Evolutionary conservation across 2,888 invertebrate genomes (phyloP), one percentile per base, ranked within the genome.

Genomic region (Tachina lurida): DNA sequence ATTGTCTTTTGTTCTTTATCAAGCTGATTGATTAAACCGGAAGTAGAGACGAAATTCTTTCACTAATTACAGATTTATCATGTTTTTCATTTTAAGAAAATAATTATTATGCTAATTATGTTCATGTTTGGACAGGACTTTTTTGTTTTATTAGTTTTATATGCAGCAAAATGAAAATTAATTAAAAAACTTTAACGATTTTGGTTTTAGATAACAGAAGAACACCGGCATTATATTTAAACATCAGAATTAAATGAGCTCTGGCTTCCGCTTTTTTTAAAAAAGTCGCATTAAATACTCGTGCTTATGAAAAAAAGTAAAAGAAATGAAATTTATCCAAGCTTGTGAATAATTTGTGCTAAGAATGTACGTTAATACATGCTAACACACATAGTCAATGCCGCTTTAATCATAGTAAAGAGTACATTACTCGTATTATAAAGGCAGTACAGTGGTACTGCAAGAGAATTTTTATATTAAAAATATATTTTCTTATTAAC

Each of bases 141-240:
- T 17, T 79, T 63, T 17, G 12, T 58, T 68, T n/a, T 41, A 47
- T 60, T 74, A 60, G 60, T 73, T 60, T 58, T 4, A 10, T 47
- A 73, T 73, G 80, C 65, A 73, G 73, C 7, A 80, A 58, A 41
- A 41, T n/a, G n/a, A 31, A 80, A 80, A 67, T 65, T 74, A 65
- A 74, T 74, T 73, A 19, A 80, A 54, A 67, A 80, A 80, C 65
- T 73, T 65, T 58, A 13, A 80, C 49, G 58, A 77, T 67, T 49
- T 65, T 54, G 5, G 7, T 60, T 17, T 17, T 41, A 58, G 49
- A 63, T 19, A 63, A 71, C 10, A 54, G 43, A 56, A 17, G 52
- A 10, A 13, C 49, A 19, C 41, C 41, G 68, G 49, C 60, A 43
- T 60, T 58, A 60, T 80, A 73, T 67, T 49, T 62, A 73, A 73